Percentiles rank a stretch among this genome's conserved stretches.
These are phyloP conservation scores for Erithacus rubecula DNA, from an alignment of 2,797 vertebrate species.

Conservation along the genomic window DNA sequence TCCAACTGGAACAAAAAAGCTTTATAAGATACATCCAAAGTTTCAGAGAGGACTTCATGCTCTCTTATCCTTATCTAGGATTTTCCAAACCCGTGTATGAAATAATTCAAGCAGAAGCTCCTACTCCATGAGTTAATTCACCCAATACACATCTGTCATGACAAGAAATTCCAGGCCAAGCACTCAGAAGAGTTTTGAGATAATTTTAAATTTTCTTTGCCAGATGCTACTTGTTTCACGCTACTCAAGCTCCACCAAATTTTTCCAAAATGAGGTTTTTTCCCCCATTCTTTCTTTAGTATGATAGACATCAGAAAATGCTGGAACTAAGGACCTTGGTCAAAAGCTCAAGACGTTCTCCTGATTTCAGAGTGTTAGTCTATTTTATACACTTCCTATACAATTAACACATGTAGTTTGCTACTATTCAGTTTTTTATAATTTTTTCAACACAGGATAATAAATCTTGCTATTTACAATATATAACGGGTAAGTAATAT, in stretches of 20 bases:
- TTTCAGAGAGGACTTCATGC: neutral
- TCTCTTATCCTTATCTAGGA: neutral
- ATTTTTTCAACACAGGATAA: conserved; percentile 83
- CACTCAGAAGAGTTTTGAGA: neutral
- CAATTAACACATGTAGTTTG: conserved; percentile 78
- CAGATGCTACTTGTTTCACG: neutral
- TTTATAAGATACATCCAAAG: neutral
- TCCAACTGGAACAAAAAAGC: neutral
- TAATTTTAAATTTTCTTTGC: neutral
- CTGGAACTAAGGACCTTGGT: neutral
- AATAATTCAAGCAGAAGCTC: neutral
- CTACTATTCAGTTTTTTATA: conserved; percentile 62
- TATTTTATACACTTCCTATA: conserved; percentile 67
- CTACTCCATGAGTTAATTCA: neutral
- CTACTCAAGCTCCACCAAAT: neutral
- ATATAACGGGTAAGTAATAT: conserved; percentile 66
- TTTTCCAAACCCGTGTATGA: neutral
- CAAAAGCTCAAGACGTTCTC: conserved; percentile 13
- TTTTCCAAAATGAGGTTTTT: neutral
- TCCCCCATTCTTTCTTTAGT: neutral
- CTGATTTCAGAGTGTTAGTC: conserved; percentile 40
- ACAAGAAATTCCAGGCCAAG: neutral
- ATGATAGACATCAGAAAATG: neutral
- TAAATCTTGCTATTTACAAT: conserved; percentile 86
- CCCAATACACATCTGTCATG: neutral